These are phyloP conservation scores for Rhagologus leucostigma DNA, from an alignment of 2,113 vertebrate species.

Conservation along the genomic window DNA sequence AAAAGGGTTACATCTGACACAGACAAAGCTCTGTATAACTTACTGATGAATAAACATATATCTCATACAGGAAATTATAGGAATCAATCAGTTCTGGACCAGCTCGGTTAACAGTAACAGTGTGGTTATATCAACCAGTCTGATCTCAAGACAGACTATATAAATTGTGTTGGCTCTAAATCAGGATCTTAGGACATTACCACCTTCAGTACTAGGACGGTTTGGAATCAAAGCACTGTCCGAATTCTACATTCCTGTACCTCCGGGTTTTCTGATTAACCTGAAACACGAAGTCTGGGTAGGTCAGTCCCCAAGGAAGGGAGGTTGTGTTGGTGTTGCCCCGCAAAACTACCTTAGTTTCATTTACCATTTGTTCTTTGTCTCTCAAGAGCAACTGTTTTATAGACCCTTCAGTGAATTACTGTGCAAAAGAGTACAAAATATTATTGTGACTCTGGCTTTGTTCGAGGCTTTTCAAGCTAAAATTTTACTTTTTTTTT, in stretches of 20 bases:
- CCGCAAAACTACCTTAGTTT: neutral
- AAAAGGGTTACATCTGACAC: neutral
- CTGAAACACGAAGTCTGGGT: neutral
- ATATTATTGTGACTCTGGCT: neutral
- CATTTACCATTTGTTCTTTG: neutral
- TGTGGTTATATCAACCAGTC: neutral
- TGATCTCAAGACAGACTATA: neutral
- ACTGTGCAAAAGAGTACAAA: neutral
- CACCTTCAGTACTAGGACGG: neutral
- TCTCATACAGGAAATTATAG: neutral
- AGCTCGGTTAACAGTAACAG: neutral
- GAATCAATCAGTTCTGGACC: neutral
- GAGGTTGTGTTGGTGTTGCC: neutral
- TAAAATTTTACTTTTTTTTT: neutral
- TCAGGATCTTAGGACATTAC: neutral
- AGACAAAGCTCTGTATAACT: neutral
- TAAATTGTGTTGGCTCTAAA: neutral
- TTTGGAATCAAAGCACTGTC: neutral
- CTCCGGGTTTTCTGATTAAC: neutral
- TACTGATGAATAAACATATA: neutral
- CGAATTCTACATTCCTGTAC: neutral
- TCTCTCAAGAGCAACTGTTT: neutral
- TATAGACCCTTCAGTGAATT: neutral
- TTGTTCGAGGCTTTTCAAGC: neutral
- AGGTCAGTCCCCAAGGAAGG: neutral